Evolutionary conservation across 2,113 vertebrate genomes (phyloP).

Genomic region (Zosterops borbonicus): DNA sequence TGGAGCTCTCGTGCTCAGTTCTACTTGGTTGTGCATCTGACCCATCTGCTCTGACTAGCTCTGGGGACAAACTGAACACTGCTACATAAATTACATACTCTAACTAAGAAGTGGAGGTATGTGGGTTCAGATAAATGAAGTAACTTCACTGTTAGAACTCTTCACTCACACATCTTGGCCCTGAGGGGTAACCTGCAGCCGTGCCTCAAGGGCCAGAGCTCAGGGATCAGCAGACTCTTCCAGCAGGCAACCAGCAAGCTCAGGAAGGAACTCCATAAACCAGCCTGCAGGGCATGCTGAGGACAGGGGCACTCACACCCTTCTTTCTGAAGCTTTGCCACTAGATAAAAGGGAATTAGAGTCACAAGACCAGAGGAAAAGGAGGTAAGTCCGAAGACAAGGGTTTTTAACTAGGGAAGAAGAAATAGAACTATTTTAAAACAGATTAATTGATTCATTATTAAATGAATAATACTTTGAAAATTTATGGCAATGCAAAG

Average conservation of each 20-base stretch:
- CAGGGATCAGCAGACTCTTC: neutral
- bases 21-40: neutral
- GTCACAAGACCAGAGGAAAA: neutral
- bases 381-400: neutral
- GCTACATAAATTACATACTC: neutral
- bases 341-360: neutral
- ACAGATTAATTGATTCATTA: neutral
- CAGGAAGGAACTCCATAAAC: neutral
- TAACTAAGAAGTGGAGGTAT: neutral
- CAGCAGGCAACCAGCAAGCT: neutral
- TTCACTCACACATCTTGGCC: neutral
- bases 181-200: neutral
- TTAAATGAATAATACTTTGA: neutral
- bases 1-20: neutral
- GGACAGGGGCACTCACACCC: neutral
- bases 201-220: rapidly evolving
- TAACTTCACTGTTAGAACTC: neutral
- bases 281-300: neutral
- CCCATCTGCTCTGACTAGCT: neutral
- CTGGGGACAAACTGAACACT: neutral
- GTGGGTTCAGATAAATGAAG: neutral
- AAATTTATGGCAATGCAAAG: neutral
- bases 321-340: neutral
- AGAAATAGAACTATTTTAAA: neutral
- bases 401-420: neutral